Evolutionary conservation across 1,140 invertebrate genomes (phyloP).

Genomic region (Probaryconus sp.): DNA sequence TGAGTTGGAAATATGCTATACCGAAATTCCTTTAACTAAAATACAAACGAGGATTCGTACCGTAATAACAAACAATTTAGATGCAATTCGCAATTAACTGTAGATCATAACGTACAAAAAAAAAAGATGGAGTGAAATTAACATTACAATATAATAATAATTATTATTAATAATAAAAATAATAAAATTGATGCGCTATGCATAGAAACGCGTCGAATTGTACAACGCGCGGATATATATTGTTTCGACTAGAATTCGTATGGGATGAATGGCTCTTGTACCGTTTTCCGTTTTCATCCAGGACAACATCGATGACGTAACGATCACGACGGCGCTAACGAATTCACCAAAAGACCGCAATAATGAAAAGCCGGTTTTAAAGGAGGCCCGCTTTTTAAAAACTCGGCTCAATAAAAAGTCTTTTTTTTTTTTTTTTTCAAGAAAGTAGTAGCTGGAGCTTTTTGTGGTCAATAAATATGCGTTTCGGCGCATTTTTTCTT

Average conservation of each 20-base stretch:
- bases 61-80: no score
- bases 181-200: conserved; percentile 66
- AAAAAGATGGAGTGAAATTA: conserved; percentile 55
- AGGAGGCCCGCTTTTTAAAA: conserved; percentile 33
- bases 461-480: no score
- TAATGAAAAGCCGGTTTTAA: conserved; percentile 60
- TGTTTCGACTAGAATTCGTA: conserved; percentile 78
- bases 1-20: no score
- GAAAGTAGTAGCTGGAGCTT: no score
- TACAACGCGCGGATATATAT: conserved; percentile 72
- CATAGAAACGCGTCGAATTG: conserved; percentile 56
- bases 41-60: no score
- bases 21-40: no score
- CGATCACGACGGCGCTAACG: conserved; percentile 52
- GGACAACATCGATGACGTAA: conserved; percentile 57
- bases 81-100: conserved; percentile 21
- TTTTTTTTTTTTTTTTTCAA: conserved; percentile 5
- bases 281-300: conserved; percentile 67
- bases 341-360: conserved; percentile 55
- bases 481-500: no score
- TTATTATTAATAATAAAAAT: conserved; percentile 64
- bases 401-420: conserved; percentile 38
- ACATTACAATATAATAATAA: conserved; percentile 56
- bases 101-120: conserved; percentile 39
- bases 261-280: conserved; percentile 75